phyloP scores from a whole-genome alignment of 1,140 invertebrate genomes.

The Zaprionus capensis region DNA sequence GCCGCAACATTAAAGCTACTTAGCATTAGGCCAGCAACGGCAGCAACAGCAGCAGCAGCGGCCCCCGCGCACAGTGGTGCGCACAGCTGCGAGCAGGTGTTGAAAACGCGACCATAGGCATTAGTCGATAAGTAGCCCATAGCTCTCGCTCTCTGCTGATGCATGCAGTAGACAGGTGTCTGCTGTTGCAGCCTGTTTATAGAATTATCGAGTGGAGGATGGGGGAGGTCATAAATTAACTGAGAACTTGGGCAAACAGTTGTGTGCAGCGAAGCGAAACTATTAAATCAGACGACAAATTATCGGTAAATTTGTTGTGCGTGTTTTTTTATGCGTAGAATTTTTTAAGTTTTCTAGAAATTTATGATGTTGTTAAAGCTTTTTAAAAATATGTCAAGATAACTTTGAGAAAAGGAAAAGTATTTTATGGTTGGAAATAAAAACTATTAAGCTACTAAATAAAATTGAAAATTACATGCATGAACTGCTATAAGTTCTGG shows the following conservation, averaged over 20 bases:
- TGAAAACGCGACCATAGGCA: constrained; percentile 68
- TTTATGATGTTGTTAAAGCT: not conserved
- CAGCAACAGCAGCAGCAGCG: not conserved
- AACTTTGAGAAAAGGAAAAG: not conserved
- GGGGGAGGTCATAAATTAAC: constrained; percentile 30
- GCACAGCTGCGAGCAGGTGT: constrained; percentile 65
- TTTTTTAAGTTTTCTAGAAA: not conserved
- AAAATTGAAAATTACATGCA: not conserved
- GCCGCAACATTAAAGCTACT: constrained; percentile 74
- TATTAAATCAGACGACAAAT: constrained; percentile 13
- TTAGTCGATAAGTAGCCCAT: constrained; percentile 56
- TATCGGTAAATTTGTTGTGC: not conserved
- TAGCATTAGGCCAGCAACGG: constrained; percentile 58
- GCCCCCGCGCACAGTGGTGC: constrained; percentile 55
- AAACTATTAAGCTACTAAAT: not conserved
- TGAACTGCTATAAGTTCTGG: too few species aligned
- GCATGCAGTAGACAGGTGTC: constrained; percentile 70
- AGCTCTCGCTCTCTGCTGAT: constrained; percentile 56
- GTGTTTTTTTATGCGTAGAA: not conserved
- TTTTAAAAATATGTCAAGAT: constrained; percentile 7
- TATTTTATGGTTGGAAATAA: not conserved
- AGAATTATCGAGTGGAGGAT: constrained; percentile 22
- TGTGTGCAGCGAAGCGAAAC: constrained; percentile 19
- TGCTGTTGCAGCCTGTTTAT: constrained; percentile 21
- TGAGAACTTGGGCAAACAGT: not conserved